These are phyloP conservation scores for Polydesmus complanatus DNA, from an alignment of 2,888 invertebrate species.

Conservation along the genomic window DNA sequence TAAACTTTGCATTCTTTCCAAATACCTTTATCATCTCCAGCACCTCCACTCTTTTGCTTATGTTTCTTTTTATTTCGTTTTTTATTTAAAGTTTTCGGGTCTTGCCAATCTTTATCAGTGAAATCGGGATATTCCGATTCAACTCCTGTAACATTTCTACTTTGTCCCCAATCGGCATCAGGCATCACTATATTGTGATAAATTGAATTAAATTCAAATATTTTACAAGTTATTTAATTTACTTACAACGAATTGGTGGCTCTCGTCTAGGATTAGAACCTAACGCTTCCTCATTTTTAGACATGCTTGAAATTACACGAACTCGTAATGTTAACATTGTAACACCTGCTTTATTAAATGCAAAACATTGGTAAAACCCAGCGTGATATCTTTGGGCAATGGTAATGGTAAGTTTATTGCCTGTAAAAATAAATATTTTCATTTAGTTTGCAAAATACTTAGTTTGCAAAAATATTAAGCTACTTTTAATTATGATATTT, in stretches of 20 bases:
- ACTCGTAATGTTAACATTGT: constrained; percentile 48
- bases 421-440: constrained; percentile 26
- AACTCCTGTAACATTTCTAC: constrained; percentile 1
- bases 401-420: constrained; percentile 45
- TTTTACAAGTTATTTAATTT: background rate
- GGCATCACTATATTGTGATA: background rate
- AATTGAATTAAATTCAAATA: background rate
- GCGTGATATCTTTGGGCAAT: constrained; percentile 70
- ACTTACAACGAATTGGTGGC: constrained; percentile 2
- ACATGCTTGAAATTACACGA: constrained; percentile 49
- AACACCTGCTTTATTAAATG: constrained; percentile 61
- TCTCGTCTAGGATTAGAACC: background rate
- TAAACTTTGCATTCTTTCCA: no score
- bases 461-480: background rate
- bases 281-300: background rate
- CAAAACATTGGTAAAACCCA: constrained; percentile 80
- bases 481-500: constrained; percentile 25
- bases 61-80: constrained; percentile 11
- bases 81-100: constrained; percentile 2
- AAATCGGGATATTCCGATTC: constrained; percentile 9
- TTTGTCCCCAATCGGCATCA: constrained; percentile 2
- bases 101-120: constrained; percentile 4
- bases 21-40: constrained; percentile 4
- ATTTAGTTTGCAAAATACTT: background rate
- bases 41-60: constrained; percentile 9